phyloP scores from a whole-genome alignment of 2,113 vertebrate species.

The Aix galericulata region DNA sequence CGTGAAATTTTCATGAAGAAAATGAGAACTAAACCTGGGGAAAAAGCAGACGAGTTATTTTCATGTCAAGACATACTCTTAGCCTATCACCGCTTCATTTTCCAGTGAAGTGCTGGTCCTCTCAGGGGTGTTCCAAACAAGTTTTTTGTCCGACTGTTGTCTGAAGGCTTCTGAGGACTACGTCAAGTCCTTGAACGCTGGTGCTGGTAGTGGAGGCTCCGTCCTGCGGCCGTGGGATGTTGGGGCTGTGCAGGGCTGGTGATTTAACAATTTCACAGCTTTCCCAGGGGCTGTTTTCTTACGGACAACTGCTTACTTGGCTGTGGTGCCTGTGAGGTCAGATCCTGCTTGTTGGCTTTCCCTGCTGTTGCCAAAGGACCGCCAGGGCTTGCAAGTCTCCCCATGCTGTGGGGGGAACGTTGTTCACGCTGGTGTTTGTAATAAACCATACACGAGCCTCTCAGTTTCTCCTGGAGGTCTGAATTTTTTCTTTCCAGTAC shows the following conservation, averaged over 20 bases:
- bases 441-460: neutral
- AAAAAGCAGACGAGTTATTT: neutral
- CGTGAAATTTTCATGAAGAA: neutral
- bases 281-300: neutral
- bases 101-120: accelerated
- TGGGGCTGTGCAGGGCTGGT: neutral
- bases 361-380: neutral
- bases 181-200: accelerated
- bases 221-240: neutral
- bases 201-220: neutral
- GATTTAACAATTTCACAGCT: neutral
- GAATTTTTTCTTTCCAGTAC: neutral
- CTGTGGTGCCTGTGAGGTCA: neutral
- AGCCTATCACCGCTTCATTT: accelerated
- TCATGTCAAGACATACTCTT: accelerated
- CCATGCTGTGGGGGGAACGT: too few relatives aligned
- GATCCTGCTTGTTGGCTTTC: neutral
- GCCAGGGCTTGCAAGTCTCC: neutral
- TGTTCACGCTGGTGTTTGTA: neutral
- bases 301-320: accelerated
- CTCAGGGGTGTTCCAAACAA: accelerated
- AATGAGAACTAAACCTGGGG: neutral
- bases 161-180: accelerated
- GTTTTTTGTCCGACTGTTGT: neutral
- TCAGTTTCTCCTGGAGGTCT: neutral